Evolutionary conservation across 2,113 vertebrate genomes (phyloP), one percentile per base, ranked within the genome.

Genomic region (Lepus europaeus): DNA sequence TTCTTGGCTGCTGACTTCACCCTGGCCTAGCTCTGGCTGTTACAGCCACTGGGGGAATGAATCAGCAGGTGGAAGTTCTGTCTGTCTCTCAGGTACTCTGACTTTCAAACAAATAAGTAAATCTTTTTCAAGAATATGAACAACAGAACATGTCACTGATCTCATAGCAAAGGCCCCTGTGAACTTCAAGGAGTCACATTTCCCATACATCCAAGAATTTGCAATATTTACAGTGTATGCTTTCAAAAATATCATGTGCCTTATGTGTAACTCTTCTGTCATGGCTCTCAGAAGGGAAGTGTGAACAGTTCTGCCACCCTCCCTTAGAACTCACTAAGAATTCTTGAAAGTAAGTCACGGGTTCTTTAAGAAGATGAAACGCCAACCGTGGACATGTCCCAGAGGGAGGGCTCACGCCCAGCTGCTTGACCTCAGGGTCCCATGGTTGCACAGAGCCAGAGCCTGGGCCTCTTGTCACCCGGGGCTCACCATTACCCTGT

Each of bases 291-390:
- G 31, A 63, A 45, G 87, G 29, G 83, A 81, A 56, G 53, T 39
- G 33, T 3, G 39, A 82, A 45, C 31, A 11, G 12, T 20, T 29
- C 74, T 0, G 5, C 63, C 39, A 27, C 72, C 63, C 85, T 70
- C 87, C 31, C 74, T 78, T 29, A 20, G 73, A 85, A 81, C 6
- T 59, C 56, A 59, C 56, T 16, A 73, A 92, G 64, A 94, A 74
- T 94, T 91, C 87, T 90, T 92, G 87, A 68, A 90, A 94, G 53
- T 74, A 36, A 86, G 59, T 69, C 85, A 29, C 6, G 51, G 90
- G 45, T 25, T 33, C 39, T 19, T 19, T 56, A 68, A 78, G 76
- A 80, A 86, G 29, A 16, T 3, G 6, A 87, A 63, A n/a, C 19
- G 23, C 25, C 39, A 13, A n/a, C 49, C 12, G 20, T 0, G 2